A percentile compares a stretch with the other conserved stretches of the same genome.
Conservation (phyloP, 53 echinoderm and acorn worm species). For the Crossaster papposus region DNA sequence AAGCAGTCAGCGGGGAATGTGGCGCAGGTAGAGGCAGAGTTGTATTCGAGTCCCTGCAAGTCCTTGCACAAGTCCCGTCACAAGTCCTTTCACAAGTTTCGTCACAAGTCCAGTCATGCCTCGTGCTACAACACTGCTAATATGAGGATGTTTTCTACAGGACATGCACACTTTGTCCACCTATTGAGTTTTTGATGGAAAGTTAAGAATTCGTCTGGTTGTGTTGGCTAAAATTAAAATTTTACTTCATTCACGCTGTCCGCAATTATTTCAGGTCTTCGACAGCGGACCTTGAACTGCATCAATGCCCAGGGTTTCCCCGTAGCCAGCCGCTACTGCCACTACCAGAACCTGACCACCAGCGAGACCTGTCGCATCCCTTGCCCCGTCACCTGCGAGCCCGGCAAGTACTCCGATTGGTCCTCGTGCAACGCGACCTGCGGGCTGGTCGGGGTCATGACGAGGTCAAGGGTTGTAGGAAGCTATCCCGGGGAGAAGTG, state of each 20-base stretch:
- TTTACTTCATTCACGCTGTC: too few relatives aligned
- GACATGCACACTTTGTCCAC: too few relatives aligned
- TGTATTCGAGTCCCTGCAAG: too few relatives aligned
- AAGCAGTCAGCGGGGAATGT: slow-evolving; percentile 80
- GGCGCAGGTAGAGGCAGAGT: slow-evolving; percentile 70
- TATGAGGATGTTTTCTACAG: too few relatives aligned
- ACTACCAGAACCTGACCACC: slow-evolving; percentile 61
- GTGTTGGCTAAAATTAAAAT: too few relatives aligned
- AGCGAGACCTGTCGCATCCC: slow-evolving; percentile 66
- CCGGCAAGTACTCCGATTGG: slow-evolving; percentile 72
- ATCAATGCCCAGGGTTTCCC: slow-evolving; percentile 53
- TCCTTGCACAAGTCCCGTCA: too few relatives aligned
- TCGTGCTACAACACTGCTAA: too few relatives aligned
- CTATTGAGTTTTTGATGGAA: too few relatives aligned
- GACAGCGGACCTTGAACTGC: slow-evolving; percentile 75
- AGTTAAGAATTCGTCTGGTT: too few relatives aligned
- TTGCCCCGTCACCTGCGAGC: slow-evolving; percentile 84
- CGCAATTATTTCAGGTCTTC: slow-evolving; percentile 58
- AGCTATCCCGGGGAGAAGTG: slow-evolving; percentile 67
- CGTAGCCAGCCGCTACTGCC: slow-evolving; percentile 64
- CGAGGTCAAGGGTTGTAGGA: slow-evolving; percentile 73
- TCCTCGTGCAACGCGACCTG: slow-evolving; percentile 80
- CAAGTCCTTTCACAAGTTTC: too few relatives aligned
- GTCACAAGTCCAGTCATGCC: too few relatives aligned
- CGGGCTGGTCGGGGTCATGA: slow-evolving; percentile 73